Base-by-base conservation (phyloP, 2,888 invertebrate species). In the Marasmarcha lunaedactyla region DNA sequence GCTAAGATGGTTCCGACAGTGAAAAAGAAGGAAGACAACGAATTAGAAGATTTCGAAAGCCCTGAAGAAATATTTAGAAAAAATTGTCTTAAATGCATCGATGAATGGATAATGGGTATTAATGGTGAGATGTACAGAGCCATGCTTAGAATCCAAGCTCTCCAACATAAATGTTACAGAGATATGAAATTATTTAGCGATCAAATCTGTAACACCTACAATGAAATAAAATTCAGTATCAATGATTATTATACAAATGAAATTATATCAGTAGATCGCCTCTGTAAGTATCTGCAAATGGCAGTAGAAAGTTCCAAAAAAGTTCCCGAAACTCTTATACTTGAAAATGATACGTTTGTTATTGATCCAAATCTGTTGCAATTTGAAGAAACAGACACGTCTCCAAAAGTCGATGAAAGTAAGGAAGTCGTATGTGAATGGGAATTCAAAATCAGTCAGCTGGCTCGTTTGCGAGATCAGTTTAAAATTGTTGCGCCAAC, bases 51-150 rank as follows among this genome's bases (percentile, higher is more conserved):
- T 27, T 64, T 69, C 0, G 41, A 65, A 10, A 63, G 59, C 52
- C 51, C 49, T 39, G 74, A 66, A 55, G 73, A 60, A 58, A 57
- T 58, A 34, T 86, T 70, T 43, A 81, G 71, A 52, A 41, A 49
- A 27, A 78, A 79, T 46, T 69, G 64, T 38, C 45, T 78, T 11
- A 81, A 72, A 55, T 79, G 77, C 48, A 56, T 86, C 11, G 74
- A 85, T 14, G 88, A 89, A 60, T 89, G 88, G 87, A 65, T 67
- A 12, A 77, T 78, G 57, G 87, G 84, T 7, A 57, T 86, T 2
- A 71, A 77, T 40, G 88, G 86, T 14, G 89, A 89, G 68, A 71
- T 77, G 52, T 73, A 66, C 42, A 69, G 89, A 46, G 71, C 74
- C 1, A 68, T 59, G 35, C 52, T 84, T 35, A 76, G 87, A 36